Percentiles rank a stretch among this genome's conserved stretches.
These are phyloP conservation scores for Goniozus legneri DNA, from an alignment of 1,140 invertebrate species.

Conservation along the genomic window DNA sequence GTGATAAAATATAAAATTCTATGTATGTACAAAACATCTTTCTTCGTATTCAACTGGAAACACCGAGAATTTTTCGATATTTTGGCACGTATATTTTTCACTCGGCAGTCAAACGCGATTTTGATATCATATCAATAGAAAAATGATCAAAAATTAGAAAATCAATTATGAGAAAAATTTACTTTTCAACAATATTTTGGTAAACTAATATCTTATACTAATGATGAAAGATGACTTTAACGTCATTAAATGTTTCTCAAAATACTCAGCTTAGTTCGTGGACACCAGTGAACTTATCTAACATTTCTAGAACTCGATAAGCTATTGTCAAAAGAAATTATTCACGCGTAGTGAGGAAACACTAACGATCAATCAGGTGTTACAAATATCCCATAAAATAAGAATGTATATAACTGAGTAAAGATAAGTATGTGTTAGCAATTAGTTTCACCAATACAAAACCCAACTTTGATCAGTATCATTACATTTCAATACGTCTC, in stretches of 20 bases:
- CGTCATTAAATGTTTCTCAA: too few relatives aligned
- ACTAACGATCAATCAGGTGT: neutral
- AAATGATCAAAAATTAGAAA: too few relatives aligned
- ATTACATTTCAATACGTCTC: too few relatives aligned
- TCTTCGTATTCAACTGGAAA: constrained; percentile 12
- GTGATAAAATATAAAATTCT: constrained; percentile 19
- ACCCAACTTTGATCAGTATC: too few relatives aligned
- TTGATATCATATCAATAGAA: neutral
- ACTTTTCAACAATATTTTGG: too few relatives aligned
- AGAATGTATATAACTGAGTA: constrained; percentile 5
- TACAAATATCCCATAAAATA: constrained; percentile 2
- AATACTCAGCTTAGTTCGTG: constrained; percentile 46
- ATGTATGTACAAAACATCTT: neutral
- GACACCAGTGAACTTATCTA: constrained; percentile 40
- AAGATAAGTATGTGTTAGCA: constrained; percentile 27
- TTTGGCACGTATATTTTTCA: constrained; percentile 18
- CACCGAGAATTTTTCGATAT: constrained; percentile 2
- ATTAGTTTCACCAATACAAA: constrained; percentile 31
- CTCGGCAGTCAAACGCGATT: constrained; percentile 1
- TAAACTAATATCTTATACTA: too few relatives aligned
- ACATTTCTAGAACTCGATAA: constrained; percentile 15
- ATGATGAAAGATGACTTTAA: too few relatives aligned
- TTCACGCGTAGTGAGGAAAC: neutral
- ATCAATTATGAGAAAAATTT: too few relatives aligned
- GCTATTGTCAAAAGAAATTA: constrained; percentile 6